These are phyloP conservation scores for Lutraria lutraria DNA, from an alignment of 2,888 invertebrate genomes.

Conservation along the genomic window DNA sequence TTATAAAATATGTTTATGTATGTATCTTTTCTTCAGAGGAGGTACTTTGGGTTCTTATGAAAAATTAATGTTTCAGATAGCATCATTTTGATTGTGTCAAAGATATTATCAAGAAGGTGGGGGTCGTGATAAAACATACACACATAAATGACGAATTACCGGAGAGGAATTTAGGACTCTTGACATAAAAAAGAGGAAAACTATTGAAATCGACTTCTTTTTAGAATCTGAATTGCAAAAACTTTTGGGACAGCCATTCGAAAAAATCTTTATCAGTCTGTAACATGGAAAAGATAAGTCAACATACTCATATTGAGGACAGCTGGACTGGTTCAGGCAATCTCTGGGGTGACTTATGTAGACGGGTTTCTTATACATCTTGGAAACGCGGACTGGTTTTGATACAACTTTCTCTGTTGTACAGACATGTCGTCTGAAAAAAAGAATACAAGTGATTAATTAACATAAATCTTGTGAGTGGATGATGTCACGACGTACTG, in stretches of 20 bases:
- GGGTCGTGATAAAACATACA: constrained; percentile 4
- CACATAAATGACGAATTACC: background rate
- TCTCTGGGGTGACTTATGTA: constrained; percentile 54
- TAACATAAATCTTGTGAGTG: background rate
- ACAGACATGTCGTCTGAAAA: constrained; percentile 67
- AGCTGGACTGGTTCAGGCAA: constrained; percentile 55
- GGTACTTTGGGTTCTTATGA: background rate
- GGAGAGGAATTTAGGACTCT: background rate
- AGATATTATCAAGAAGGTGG: background rate
- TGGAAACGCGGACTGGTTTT: constrained; percentile 50
- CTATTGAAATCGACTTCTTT: too few relatives aligned
- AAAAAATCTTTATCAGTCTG: too few relatives aligned
- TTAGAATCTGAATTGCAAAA: too few relatives aligned
- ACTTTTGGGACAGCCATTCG: too few relatives aligned
- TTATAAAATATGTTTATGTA: background rate
- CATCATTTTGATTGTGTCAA: background rate
- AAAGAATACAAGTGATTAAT: background rate
- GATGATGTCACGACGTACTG: background rate
- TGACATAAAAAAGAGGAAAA: too few relatives aligned
- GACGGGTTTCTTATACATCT: constrained; percentile 61
- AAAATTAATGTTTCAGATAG: background rate
- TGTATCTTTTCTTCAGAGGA: background rate
- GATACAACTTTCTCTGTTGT: constrained; percentile 53
- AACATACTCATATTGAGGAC: constrained; percentile 67
- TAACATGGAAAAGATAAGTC: too few relatives aligned